Evolutionary conservation across 2,113 vertebrate species (phyloP), one percentile per base, ranked within the genome.

Genomic region (Neomonachus schauinslandi): DNA sequence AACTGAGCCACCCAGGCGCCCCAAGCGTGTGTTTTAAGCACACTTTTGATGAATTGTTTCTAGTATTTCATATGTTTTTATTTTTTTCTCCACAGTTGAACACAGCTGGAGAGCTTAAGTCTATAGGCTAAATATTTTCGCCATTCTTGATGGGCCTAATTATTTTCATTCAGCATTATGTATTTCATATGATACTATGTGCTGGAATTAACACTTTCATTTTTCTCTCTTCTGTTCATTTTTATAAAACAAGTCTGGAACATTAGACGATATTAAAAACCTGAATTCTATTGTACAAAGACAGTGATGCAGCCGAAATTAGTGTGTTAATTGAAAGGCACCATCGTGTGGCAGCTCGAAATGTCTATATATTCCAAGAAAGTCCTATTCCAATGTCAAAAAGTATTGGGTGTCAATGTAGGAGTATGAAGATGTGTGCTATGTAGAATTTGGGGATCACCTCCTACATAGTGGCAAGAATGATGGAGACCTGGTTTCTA

Each of bases 191-290:
- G 36, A 51, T 83, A 76, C 33, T 74, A 53, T 51, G 7, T 67
- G n/a, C n/a, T 83, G n/a, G 36, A 79, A 22, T 72, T 36, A 87
- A 33, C 31, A 51, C 13, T 94, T 94, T 61, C 9, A 3, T 93
- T 88, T 94, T 74, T 76, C 26, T 93, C 1, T 65, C 67, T 82
- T 96, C 59, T 91, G 11, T 55, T 95, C 39, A 31, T 67, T 97
- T 92, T 95, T 80, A 59, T 80, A 71, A 69, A 92, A 46, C 42
- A 80, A 46, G 22, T 86, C 15, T 14, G 87, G 71, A 59, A 42
- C 39, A 92, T 42, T 69, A 79, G 91, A 87, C 49, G 61, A 46
- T 39, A 55, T 6, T 61, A 28, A 36, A 84, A 74, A 39, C 28
- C n/a, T 59, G n/a, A 51, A 33, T 53, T 76, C 21, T 77, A 26